These are phyloP conservation scores for Hypotaenidia philippensis DNA, from an alignment of 2,797 vertebrate species.

Conservation along the genomic window DNA sequence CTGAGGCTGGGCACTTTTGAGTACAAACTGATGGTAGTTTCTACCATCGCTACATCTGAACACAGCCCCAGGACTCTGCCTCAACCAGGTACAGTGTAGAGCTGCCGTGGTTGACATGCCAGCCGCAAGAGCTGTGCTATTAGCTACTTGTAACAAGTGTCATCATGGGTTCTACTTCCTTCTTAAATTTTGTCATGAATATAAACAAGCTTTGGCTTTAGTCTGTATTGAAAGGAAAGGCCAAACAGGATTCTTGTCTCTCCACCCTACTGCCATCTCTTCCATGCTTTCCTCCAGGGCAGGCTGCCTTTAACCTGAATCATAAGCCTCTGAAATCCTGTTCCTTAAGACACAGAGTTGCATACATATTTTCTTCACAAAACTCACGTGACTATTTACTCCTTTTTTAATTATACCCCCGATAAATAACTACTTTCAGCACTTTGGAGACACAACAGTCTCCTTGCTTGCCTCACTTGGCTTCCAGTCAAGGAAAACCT, in stretches of 20 bases:
- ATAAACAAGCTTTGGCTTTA: background rate
- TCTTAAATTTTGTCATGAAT: background rate
- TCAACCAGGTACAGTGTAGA: background rate
- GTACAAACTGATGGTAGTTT: accelerated
- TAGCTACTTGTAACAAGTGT: background rate
- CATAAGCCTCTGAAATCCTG: background rate
- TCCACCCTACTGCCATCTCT: background rate
- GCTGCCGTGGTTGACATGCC: accelerated
- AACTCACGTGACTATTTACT: background rate
- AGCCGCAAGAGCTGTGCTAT: background rate
- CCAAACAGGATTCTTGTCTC: background rate
- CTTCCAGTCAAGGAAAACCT: background rate
- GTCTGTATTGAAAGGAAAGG: background rate
- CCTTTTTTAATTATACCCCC: background rate
- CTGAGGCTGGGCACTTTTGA: background rate
- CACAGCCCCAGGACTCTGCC: background rate
- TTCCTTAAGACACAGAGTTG: background rate
- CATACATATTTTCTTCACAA: background rate
- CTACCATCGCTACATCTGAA: background rate
- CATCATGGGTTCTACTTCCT: background rate
- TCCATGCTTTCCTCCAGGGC: background rate
- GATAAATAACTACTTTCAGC: background rate
- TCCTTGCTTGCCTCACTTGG: background rate
- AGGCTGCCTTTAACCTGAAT: background rate
- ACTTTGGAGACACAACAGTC: background rate